Conservation (phyloP, 1,140 invertebrate genomes). For the Scaptomyza graminum region DNA sequence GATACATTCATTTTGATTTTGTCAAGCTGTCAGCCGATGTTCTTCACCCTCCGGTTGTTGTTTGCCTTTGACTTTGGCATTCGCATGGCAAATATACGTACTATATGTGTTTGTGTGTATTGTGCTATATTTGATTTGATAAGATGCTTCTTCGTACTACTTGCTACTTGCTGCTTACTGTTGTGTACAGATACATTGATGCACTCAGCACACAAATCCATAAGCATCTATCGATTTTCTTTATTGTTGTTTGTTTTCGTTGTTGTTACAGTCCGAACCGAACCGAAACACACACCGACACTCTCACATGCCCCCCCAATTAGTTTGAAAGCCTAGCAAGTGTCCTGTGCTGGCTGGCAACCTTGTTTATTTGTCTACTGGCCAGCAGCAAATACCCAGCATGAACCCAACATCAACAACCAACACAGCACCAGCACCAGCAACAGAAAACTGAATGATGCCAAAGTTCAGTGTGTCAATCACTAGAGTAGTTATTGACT, state of each 20-base stretch:
- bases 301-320: slow-evolving; percentile 54
- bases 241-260: slow-evolving; percentile 49
- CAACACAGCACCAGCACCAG: background rate
- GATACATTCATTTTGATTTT: slow-evolving; percentile 52
- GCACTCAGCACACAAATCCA: slow-evolving; percentile 62
- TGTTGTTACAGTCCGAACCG: slow-evolving; percentile 1
- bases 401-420: background rate
- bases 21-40: slow-evolving; percentile 19
- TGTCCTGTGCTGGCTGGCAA: slow-evolving; percentile 14
- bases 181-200: slow-evolving; percentile 68
- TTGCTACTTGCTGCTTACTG: slow-evolving; percentile 20
- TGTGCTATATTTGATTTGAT: slow-evolving; percentile 71
- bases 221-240: slow-evolving; percentile 66
- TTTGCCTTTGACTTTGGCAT: slow-evolving; percentile 59
- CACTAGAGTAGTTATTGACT: slow-evolving; percentile 36
- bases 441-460: background rate
- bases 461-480: slow-evolving; percentile 54
- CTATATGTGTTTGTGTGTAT: slow-evolving; percentile 44
- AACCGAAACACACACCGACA: slow-evolving; percentile 15
- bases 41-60: slow-evolving; percentile 13
- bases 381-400: slow-evolving; percentile 5
- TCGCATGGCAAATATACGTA: slow-evolving; percentile 40
- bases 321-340: slow-evolving; percentile 54
- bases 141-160: slow-evolving; percentile 28
- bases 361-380: slow-evolving; percentile 39